A percentile compares a stretch with the other conserved stretches of the same genome.
phyloP scores from a whole-genome alignment of 1,140 invertebrate species.

The Doryteuthis pealeii region DNA sequence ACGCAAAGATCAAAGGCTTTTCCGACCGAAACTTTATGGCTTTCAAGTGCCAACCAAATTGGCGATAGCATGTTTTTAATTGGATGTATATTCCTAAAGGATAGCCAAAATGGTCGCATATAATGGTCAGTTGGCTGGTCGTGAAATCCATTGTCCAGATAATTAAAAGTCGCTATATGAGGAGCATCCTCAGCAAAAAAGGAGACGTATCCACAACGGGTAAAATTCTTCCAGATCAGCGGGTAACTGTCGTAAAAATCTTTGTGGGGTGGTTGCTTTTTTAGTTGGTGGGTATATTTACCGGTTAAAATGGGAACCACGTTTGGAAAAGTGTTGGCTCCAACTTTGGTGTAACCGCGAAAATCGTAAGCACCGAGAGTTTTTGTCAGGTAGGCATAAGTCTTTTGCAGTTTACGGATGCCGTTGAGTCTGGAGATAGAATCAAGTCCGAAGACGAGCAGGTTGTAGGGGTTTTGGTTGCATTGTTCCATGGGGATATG shows the following conservation, averaged over 20 bases:
- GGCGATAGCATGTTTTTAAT: conserved; percentile 7
- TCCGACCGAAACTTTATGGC: not conserved
- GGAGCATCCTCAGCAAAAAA: conserved; percentile 78
- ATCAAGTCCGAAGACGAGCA: conserved; percentile 39
- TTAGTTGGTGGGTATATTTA: conserved; percentile 14
- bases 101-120: conserved; percentile 69
- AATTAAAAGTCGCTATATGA: conserved; percentile 79
- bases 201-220: conserved; percentile 73
- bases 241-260: conserved; percentile 24
- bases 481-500: not conserved
- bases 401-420: conserved; percentile 29
- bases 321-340: conserved; percentile 83
- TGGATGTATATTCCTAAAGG: conserved; percentile 27
- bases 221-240: conserved; percentile 55
- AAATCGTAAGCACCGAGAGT: conserved; percentile 70
- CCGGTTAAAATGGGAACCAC: conserved; percentile 74
- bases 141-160: conserved; percentile 75
- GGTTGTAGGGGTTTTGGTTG: conserved; percentile 15
- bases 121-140: conserved; percentile 82
- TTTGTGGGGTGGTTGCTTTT: not conserved
- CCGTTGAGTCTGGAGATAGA: conserved; percentile 34
- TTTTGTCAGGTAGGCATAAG: conserved; percentile 45
- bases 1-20: not conserved
- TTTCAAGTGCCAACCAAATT: conserved; percentile 1
- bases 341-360: conserved; percentile 80